These are phyloP conservation scores for Sminthurides bifidus DNA, from an alignment of 1,140 invertebrate species.

Conservation along the genomic window DNA sequence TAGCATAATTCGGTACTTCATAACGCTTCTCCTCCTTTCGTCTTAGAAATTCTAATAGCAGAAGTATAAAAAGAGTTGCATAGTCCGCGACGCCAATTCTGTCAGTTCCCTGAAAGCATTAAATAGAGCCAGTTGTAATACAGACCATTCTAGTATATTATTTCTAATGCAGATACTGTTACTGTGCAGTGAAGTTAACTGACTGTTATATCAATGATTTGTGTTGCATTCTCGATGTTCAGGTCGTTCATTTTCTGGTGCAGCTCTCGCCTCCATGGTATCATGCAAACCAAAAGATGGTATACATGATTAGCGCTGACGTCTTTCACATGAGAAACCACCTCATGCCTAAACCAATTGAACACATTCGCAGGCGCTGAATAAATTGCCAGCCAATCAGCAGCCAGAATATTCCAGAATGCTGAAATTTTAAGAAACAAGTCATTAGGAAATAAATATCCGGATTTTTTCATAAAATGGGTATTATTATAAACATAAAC, in stretches of 20 bases:
- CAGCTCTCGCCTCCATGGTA: conserved; percentile 29
- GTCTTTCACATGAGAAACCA: conserved; percentile 3
- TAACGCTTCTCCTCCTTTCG: too few relatives aligned
- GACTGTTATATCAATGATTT: conserved; percentile 28
- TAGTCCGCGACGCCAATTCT: conserved; percentile 19
- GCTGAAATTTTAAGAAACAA: conserved; percentile 3
- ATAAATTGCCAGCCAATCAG: conserved; percentile 27
- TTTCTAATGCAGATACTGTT: too few relatives aligned
- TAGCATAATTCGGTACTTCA: too few relatives aligned
- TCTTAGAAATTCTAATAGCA: conserved; percentile 28
- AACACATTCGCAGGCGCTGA: conserved; percentile 14
- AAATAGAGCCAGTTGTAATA: background rate
- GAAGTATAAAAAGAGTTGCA: conserved; percentile 22
- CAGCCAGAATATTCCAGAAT: conserved; percentile 24
- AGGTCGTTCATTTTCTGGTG: conserved; percentile 21
- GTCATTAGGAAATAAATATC: background rate
- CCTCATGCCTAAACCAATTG: conserved; percentile 17
- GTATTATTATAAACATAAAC: background rate
- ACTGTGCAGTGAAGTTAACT: too few relatives aligned
- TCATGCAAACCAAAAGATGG: conserved; percentile 2
- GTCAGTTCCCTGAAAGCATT: conserved; percentile 12
- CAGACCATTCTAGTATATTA: background rate
- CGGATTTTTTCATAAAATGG: background rate
- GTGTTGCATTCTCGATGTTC: conserved; percentile 15
- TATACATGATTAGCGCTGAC: conserved; percentile 9